Evolutionary conservation across 2,797 vertebrate genomes (phyloP).

Genomic region (Lacerta bilineata): DNA sequence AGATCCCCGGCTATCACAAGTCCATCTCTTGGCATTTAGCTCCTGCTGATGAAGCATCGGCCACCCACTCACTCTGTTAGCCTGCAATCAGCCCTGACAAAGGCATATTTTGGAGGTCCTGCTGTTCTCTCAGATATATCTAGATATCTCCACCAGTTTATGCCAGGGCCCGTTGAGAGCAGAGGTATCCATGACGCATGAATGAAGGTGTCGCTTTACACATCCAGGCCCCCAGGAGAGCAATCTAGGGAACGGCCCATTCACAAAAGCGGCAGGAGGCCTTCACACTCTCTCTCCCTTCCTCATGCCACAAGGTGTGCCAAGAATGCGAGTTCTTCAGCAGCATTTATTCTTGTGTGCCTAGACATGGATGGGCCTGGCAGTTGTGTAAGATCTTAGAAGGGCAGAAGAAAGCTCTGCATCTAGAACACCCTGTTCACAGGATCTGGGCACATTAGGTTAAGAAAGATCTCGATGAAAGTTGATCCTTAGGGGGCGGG

Average conservation of each 20-base stretch:
- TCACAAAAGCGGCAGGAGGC: neutral
- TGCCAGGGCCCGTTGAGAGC: neutral
- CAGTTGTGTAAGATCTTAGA: neutral
- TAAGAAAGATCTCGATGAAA: neutral
- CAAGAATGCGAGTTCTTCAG: neutral
- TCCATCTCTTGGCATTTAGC: neutral
- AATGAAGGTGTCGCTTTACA: too few species aligned
- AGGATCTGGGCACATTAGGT: neutral
- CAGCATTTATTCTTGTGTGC: neutral
- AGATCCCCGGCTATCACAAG: neutral
- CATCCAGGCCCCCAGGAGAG: neutral
- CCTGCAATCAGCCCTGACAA: neutral
- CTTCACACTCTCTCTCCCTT: neutral
- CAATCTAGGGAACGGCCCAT: neutral
- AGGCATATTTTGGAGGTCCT: neutral
- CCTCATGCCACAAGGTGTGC: neutral
- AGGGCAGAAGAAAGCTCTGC: neutral
- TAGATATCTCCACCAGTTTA: neutral
- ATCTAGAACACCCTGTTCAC: constrained; percentile 7
- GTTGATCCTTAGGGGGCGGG: fast-evolving
- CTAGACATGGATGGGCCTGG: neutral
- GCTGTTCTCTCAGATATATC: neutral
- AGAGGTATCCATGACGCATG: too few species aligned
- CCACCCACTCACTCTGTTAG: neutral
- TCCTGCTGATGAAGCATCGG: neutral